Evolutionary conservation across 2,888 invertebrate genomes (phyloP), one percentile per base, ranked within the genome.

Genomic region (Drosophila macrospina): DNA sequence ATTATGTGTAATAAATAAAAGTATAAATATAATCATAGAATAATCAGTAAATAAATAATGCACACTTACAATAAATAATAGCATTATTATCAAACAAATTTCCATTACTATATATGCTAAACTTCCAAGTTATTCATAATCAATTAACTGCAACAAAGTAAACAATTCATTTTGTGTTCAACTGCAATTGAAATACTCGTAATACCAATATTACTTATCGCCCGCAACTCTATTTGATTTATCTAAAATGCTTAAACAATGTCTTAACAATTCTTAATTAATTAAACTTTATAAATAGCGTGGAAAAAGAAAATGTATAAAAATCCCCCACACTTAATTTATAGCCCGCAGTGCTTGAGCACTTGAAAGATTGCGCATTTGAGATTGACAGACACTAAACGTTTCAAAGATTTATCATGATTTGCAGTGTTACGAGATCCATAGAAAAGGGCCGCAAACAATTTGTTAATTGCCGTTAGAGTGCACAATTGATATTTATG

Each of bases 401-500:
- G 74, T 26, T 74, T 51, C 16, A n/a, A 15, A 56, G 69, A 41
- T 60, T 57, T 61, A 42, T 52, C 42, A 41, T 56, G 63, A 72
- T 63, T 63, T 57, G 71, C 55, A 51, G 44, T 69, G 44, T 69
- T 69, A 56, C 55, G 50, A 47, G 57, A 61, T 44, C 15, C 34
- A 34, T 36, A 50, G 50, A 59, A 59, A 65, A 60, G 57, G 68
- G 60, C 41, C 44, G 16, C 51, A 39, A 50, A 42, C 45, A 57
- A 36, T 28, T 60, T 34, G 41, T 55, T 69, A 59, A 75, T 62
- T 57, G 44, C 50, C 20, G 59, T 30, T 55, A 55, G 41, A 63
- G 52, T 47, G 15, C 20, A 20, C 39, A 55, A 73, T 74, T 74
- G 52, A 59, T 73, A 62, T 78, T 50, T 55, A 42, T 55, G 30